Evolutionary conservation across 1,140 invertebrate genomes (phyloP).

Genomic region (Caenorhabditis latens): DNA sequence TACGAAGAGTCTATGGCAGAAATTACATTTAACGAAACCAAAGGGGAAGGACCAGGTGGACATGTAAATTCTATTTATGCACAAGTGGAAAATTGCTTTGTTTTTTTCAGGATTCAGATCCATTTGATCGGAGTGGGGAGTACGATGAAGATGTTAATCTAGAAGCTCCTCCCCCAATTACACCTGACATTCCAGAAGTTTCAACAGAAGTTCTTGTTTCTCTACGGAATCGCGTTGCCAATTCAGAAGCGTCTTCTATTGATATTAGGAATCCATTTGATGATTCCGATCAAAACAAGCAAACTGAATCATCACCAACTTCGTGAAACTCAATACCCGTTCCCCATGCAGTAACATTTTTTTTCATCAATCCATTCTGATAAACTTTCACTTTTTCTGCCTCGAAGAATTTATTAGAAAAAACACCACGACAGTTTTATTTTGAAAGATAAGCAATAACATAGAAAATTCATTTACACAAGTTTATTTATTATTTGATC

Average conservation of each 20-base stretch:
- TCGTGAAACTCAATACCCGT: not conserved
- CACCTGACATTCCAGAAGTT: constrained; percentile 29
- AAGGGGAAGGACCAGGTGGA: not conserved
- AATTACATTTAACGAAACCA: constrained; percentile 11
- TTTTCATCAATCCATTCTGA: too few relatives aligned
- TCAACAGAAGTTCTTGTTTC: constrained; percentile 20
- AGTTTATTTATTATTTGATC: not conserved
- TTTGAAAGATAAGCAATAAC: too few relatives aligned
- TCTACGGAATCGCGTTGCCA: not conserved
- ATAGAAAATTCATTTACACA: not conserved
- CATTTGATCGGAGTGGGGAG: constrained; percentile 31
- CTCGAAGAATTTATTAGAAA: too few relatives aligned
- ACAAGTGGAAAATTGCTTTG: not conserved
- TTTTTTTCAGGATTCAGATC: constrained; percentile 8
- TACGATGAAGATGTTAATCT: constrained; percentile 41
- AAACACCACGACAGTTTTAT: too few relatives aligned
- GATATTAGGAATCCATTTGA: constrained; percentile 8
- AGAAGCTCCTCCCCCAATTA: constrained; percentile 14
- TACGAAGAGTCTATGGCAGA: constrained; percentile 41
- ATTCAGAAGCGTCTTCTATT: not conserved
- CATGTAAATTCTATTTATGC: not conserved
- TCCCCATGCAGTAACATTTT: too few relatives aligned
- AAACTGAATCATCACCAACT: not conserved
- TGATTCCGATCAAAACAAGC: not conserved
- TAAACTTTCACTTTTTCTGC: too few relatives aligned